These are phyloP conservation scores for Panurus biarmicus DNA, from an alignment of 2,113 vertebrate genomes.

Conservation along the genomic window DNA sequence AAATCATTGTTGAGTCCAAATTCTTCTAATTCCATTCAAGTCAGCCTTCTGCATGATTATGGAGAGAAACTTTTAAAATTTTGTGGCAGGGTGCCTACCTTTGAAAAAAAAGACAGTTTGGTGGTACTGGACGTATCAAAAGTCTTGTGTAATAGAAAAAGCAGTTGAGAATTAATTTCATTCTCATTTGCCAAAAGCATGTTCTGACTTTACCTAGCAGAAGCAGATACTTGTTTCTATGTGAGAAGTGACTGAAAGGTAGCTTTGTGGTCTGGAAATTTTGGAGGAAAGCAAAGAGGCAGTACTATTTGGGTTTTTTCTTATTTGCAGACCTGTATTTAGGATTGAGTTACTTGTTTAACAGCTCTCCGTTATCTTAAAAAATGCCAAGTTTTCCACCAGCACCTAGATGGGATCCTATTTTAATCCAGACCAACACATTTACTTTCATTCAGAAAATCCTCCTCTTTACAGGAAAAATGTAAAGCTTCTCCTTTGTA, in stretches of 20 bases:
- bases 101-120: not conserved
- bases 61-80: not conserved
- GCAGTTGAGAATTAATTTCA: not conserved
- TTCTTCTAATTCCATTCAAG: conserved; percentile 50
- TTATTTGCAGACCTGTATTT: not conserved
- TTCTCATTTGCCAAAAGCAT: not conserved
- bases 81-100: not conserved
- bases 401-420: not conserved
- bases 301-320: not conserved
- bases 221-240: not conserved
- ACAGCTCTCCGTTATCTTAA: not conserved
- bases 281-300: not conserved
- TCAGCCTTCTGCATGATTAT: not conserved
- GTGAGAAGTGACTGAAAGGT: not conserved
- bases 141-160: not conserved
- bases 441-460: not conserved
- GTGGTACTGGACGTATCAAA: not conserved
- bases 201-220: not conserved
- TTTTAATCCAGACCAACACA: not conserved
- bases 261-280: not conserved
- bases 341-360: not conserved
- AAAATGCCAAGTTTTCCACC: not conserved
- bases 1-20: conserved; percentile 49
- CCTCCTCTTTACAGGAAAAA: not conserved
- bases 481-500: not conserved